Base-by-base conservation (phyloP, 2,113 vertebrate genomes). In the Merops nubicus region DNA sequence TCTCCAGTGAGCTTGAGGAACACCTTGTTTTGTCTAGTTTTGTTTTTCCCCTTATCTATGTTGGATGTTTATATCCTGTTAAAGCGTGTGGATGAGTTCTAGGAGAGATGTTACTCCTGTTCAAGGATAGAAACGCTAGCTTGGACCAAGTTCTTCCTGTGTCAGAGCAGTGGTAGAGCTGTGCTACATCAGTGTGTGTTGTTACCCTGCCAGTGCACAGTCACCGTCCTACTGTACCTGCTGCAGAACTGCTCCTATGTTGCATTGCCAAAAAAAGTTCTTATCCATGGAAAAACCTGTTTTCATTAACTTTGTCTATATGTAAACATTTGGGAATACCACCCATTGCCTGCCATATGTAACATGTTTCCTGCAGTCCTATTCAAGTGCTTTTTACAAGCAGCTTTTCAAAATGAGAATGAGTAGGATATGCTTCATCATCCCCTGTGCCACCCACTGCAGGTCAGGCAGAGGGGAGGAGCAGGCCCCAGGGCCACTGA, bases 41-140 rank as follows among this genome's bases (percentile, higher is more conserved):
- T 31, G n/a, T 42, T 47, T 16, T 4, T 15, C 3, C 9, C 48
- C 26, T 14, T 15, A 20, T 6, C 19, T 38, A 2, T 2, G 4
- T 25, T 70, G 40, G 11, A 72, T 29, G 67, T 81, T 65, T 80
- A 22, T 77, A 47, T 40, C 8, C 13, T 47, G 9, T 21, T 33
- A 3, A 6, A 7, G 28, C 51, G 21, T 8, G 9, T 74, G 20
- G 16, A 22, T 38, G 42, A 73, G 47, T 29, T 82, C 53, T 67
- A 22, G 25, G 31, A 64, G 29, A 89, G 19, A 16, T 11, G 2
- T 9, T 62, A 26, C 54, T 82, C 74, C 50, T 70, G 70, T 42
- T 63, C 54, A 47, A 63, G 51, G 21, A 45, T 31, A 62, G 50
- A 74, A 85, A 79, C 42, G 15, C 18, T 75, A 62, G 5, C 20